These are phyloP conservation scores for Calcarius lapponicus DNA, from an alignment of 2,797 vertebrate genomes.

Conservation along the genomic window DNA sequence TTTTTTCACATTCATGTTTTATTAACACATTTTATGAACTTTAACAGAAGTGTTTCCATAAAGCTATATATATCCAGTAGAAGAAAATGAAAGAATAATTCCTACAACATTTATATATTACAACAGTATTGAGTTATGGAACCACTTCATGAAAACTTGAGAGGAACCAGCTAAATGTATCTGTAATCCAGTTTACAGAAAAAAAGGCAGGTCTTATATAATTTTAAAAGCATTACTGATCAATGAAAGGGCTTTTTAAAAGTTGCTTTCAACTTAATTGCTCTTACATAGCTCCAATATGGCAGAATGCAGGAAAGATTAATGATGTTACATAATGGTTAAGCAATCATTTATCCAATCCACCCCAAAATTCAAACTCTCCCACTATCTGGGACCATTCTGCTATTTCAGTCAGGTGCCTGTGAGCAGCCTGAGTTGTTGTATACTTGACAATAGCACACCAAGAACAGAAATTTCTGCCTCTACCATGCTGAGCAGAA, in stretches of 20 bases:
- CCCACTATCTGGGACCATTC: neutral
- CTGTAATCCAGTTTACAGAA: neutral
- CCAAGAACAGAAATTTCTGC: neutral
- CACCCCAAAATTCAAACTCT: neutral
- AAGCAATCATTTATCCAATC: neutral
- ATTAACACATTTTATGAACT: neutral
- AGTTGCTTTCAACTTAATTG: neutral
- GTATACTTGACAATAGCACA: neutral
- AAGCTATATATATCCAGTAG: neutral
- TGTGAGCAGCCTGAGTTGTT: neutral
- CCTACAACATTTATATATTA: neutral
- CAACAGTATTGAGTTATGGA: neutral
- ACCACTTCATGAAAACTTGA: neutral
- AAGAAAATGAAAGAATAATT: neutral
- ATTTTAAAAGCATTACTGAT: neutral
- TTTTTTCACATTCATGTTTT: neutral
- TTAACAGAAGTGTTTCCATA: neutral
- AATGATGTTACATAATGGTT: neutral
- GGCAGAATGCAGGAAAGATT: neutral
- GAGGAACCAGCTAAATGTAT: neutral
- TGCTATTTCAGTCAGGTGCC: neutral
- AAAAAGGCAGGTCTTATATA: neutral
- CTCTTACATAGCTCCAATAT: neutral
- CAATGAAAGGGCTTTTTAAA: neutral
- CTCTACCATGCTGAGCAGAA: neutral